These are phyloP conservation scores for Fundulus diaphanus DNA, from an alignment of 2,797 vertebrate species.

Conservation along the genomic window DNA sequence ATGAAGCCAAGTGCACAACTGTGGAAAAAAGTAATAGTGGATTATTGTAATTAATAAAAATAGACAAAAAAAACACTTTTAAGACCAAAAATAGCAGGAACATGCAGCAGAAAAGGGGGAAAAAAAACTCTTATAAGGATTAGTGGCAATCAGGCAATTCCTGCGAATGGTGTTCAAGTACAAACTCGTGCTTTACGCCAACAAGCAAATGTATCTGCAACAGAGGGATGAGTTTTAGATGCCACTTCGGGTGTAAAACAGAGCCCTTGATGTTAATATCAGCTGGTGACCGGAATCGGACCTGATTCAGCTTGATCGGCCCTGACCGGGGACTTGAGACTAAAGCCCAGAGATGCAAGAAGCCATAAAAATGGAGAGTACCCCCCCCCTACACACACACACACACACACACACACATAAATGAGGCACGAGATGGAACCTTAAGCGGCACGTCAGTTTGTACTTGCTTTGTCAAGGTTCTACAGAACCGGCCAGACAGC, in stretches of 20 bases:
- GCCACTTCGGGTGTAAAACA: not conserved
- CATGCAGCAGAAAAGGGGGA: too few relatives aligned
- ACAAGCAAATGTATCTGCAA: not conserved
- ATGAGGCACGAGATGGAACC: not conserved
- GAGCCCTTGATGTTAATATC: not conserved
- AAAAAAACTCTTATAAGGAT: conserved; percentile 5
- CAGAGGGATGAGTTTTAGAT: conserved; percentile 17
- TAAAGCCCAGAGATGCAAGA: not conserved
- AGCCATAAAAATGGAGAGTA: not conserved
- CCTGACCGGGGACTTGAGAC: not conserved
- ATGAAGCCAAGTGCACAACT: not conserved
- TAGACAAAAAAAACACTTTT: not conserved
- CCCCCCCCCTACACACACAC: too few relatives aligned
- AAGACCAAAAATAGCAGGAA: not conserved
- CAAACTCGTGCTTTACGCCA: not conserved
- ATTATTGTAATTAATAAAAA: not conserved
- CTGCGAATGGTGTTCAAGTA: not conserved
- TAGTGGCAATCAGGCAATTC: conserved; percentile 20
- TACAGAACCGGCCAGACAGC: not conserved
- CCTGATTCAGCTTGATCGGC: not conserved
- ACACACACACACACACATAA: too few relatives aligned
- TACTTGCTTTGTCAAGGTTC: not conserved
- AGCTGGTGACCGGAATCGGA: not conserved
- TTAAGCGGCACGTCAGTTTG: not conserved
- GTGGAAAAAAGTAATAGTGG: not conserved